Evolutionary conservation across 2,888 invertebrate species (phyloP).

Genomic region (Phanerotoma sp.): DNA sequence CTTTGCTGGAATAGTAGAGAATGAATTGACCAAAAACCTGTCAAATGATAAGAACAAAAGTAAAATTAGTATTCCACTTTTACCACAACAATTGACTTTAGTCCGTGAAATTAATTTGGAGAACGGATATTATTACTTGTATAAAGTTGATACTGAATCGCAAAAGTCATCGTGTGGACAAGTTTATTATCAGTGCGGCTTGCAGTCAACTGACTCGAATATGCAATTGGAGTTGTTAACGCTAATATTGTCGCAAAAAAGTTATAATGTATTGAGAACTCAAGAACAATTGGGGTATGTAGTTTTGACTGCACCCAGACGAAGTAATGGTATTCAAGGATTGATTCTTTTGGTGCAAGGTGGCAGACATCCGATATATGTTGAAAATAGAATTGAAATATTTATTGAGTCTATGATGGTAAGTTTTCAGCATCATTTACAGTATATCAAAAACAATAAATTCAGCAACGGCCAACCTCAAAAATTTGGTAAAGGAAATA

Average conservation of each 20-base stretch:
- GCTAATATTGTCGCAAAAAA: constrained; percentile 88
- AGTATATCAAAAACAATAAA: no score
- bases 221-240: constrained; percentile 82
- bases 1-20: constrained; percentile 71
- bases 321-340: constrained; percentile 84
- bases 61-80: constrained; percentile 62
- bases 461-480: no score
- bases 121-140: constrained; percentile 78
- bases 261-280: constrained; percentile 86
- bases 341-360: constrained; percentile 79
- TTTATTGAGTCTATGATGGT: constrained; percentile 82
- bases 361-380: constrained; percentile 74
- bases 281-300: constrained; percentile 95
- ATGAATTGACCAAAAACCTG: constrained; percentile 57
- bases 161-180: constrained; percentile 88
- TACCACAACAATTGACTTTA: constrained; percentile 79
- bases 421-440: constrained; percentile 41
- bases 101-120: constrained; percentile 84
- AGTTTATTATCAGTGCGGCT: constrained; percentile 84
- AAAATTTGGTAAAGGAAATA: no score
- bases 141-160: constrained; percentile 77
- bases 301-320: constrained; percentile 83
- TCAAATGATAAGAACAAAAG: constrained; percentile 47
- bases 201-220: constrained; percentile 72
- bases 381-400: constrained; percentile 85